Conservation (phyloP, 2,113 vertebrate genomes). For the Ramphastos sulfuratus region DNA sequence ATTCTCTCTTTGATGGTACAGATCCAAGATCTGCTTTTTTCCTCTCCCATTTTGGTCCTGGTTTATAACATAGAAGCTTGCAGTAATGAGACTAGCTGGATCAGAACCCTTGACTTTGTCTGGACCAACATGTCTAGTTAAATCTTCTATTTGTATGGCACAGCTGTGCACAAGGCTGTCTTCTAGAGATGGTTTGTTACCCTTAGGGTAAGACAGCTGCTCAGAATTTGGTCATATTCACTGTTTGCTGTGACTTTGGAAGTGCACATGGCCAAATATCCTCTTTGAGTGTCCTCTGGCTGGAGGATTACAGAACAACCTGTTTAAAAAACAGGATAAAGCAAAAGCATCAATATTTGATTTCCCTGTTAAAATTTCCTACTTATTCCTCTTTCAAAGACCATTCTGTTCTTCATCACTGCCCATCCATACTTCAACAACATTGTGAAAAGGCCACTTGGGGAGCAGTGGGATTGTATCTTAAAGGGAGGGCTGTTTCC, state of each 20-base stretch:
- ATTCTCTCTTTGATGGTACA: slow-evolving; percentile 40
- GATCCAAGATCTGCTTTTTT: slow-evolving; percentile 43
- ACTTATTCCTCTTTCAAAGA: background rate
- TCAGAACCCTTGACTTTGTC: background rate
- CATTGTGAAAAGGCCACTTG: background rate
- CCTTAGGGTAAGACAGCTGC: background rate
- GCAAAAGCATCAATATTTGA: background rate
- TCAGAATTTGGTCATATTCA: background rate
- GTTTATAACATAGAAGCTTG: background rate
- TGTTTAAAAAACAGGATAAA: background rate
- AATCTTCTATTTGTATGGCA: background rate
- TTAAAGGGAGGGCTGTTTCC: background rate
- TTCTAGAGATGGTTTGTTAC: background rate
- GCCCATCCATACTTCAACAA: background rate
- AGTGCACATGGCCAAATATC: background rate
- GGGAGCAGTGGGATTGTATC: background rate
- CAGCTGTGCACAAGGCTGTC: background rate
- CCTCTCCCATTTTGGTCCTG: slow-evolving; percentile 53
- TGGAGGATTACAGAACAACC: background rate
- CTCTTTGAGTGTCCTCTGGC: background rate
- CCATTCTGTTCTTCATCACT: background rate
- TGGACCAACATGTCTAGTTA: background rate
- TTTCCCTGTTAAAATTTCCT: background rate
- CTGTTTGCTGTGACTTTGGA: background rate
- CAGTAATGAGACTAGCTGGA: background rate